These are phyloP conservation scores for Augochlora pura DNA, from an alignment of 1,140 invertebrate genomes.

Conservation along the genomic window DNA sequence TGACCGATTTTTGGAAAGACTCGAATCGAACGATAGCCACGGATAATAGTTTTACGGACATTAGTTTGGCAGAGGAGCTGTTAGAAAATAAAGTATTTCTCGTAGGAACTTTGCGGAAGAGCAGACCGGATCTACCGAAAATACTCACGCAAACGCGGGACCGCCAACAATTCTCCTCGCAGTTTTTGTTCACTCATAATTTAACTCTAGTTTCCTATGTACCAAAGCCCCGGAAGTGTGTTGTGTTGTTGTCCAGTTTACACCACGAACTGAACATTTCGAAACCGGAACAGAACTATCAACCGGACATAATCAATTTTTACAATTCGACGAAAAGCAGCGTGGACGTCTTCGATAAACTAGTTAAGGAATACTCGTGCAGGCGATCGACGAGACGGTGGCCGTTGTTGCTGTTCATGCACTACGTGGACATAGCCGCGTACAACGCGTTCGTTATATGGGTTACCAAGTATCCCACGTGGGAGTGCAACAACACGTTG, in stretches of 20 bases:
- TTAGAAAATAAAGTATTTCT: background rate
- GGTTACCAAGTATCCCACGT: background rate
- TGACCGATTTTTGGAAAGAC: background rate
- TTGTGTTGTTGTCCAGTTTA: background rate
- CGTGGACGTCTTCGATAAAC: background rate
- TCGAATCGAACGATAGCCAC: background rate
- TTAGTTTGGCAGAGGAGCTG: background rate
- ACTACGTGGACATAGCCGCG: background rate
- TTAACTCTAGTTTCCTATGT: background rate
- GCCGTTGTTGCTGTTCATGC: background rate
- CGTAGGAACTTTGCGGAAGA: background rate
- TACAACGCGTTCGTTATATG: background rate
- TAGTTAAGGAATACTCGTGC: background rate
- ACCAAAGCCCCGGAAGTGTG: background rate
- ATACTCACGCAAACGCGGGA: slow-evolving; percentile 2
- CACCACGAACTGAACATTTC: background rate
- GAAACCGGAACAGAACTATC: background rate
- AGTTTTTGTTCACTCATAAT: slow-evolving; percentile 7
- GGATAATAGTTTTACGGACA: background rate
- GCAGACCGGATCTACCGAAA: background rate
- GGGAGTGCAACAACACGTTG: background rate
- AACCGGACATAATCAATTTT: background rate
- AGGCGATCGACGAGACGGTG: background rate
- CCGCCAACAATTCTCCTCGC: background rate
- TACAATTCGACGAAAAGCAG: slow-evolving; percentile 7